Evolutionary conservation across 2,797 vertebrate species (phyloP), one percentile per base, ranked within the genome.

Genomic region (Neopelma chrysocephalum): DNA sequence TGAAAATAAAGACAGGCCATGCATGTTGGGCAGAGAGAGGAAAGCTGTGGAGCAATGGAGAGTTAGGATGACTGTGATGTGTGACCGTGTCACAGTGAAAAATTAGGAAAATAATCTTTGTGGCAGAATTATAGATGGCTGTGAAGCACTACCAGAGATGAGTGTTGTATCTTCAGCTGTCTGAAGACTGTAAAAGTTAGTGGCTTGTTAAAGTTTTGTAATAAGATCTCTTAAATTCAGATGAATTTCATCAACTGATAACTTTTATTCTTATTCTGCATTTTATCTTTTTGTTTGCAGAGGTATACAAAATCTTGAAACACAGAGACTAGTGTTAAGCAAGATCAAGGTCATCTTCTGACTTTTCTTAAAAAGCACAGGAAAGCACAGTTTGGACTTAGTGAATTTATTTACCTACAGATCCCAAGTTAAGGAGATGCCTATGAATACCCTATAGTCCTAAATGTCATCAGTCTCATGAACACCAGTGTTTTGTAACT

Each of bases 101-200:
- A 58, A 95, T 94, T 71, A 86, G 82, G 76, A 94, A 94, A 90
- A 94, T 93, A 95, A 95, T 91, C 72, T 93, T 83, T 81, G 71
- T 93, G 93, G 34, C 85, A 94, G 90, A 83, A 86, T 95, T 93
- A 90, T 81, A 86, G 87, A 78, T 80, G 53, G 31, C 61, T 91
- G 2, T 88, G 85, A 94, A 95, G 50, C 71, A 17, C 70, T 61
- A 56, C 72, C 65, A 89, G 82, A 91, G 73, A 78, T 78, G 62
- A 78, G 25, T 83, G 57, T 71, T 85, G 45, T 71, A 81, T 83
- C 61, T 72, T 82, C 57, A 92, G 79, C 62, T 94, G 27, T 89
- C 69, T 78, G 76, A 81, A 78, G 78, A 69, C 61, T 54, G 36
- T 91, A 91, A 82, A 95, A 94, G 54, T 94, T 91, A 92, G 84